Percentiles rank a stretch among this genome's conserved stretches.
Conservation (phyloP, 2,888 invertebrate genomes). For the Caenorhabditis auriculariae region DNA sequence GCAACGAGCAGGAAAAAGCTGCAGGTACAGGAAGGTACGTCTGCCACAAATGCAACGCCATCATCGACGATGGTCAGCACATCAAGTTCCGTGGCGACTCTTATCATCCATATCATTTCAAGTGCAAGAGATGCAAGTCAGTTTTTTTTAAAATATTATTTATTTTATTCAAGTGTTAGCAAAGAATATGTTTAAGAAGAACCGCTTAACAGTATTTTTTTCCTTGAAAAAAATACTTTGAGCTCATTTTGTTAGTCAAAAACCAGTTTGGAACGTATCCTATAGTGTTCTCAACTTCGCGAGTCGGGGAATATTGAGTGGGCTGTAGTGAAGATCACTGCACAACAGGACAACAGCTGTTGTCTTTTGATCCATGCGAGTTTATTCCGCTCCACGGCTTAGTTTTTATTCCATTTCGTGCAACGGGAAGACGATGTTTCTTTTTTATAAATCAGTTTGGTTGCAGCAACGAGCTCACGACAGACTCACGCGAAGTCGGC, state of each 20-base stretch:
- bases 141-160: constrained; percentile 15
- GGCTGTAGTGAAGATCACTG: too few relatives aligned
- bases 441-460: neutral
- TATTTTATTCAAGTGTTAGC: too few relatives aligned
- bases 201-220: neutral
- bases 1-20: constrained; percentile 93
- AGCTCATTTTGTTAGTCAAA: neutral
- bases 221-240: neutral
- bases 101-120: constrained; percentile 98
- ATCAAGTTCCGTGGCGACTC: constrained; percentile 79
- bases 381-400: too few relatives aligned
- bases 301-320: too few relatives aligned
- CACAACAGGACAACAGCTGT: too few relatives aligned
- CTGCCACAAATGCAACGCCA: constrained; percentile 70
- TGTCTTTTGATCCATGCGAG: too few relatives aligned
- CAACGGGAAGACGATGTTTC: neutral
- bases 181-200: neutral
- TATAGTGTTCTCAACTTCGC: too few relatives aligned
- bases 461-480: constrained; percentile 82
- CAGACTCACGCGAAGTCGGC: constrained; percentile 87
- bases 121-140: constrained; percentile 76
- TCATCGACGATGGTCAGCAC: constrained; percentile 68
- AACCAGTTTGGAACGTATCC: neutral
- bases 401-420: too few relatives aligned
- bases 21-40: constrained; percentile 92